Base-by-base conservation (phyloP, 2,797 vertebrate species). In the Rhynchonycteris naso region DNA sequence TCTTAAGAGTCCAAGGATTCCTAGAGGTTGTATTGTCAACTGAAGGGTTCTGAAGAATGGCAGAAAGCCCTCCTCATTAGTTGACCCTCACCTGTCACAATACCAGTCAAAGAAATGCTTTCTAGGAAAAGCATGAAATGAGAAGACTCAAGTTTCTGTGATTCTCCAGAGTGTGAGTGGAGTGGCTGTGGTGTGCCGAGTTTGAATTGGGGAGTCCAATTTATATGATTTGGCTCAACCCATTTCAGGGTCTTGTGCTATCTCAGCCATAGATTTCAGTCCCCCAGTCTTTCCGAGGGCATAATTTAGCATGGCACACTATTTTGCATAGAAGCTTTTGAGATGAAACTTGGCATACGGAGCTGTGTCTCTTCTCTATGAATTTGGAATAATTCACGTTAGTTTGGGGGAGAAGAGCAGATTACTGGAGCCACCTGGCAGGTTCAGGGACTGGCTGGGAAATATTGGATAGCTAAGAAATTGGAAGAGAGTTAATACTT, bases 401-500 rank as follows among this genome's bases (percentile, higher is more conserved):
- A 80, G 22, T 56, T 69, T 89, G 9, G 63, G 76, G 47, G 47
- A 72, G 24, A 78, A 50, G 13, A 74, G n/a, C 4, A 50, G n/a
- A 76, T 38, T 56, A 50, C 63, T 59, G 21, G 11, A 50, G 33
- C 74, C 30, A n/a, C 69, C 16, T 61, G 33, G 15, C 28, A 24
- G 58, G 35, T 54, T 81, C 33, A 82, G 66, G 54, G 38, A 78
- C 65, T 85, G 54, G 7, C 28, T 74, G 22, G 47, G 71, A 88
- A 92, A 89, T 88, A 38, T 2, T 92, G 19, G 52, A 61, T 86
- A 56, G 38, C n/a, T 21, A 50, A 83, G 71, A 85, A 35, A 30
- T 76, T 92, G 26, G 43, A 80, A 85, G 85, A 89, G 65, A 24
- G 19, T 84, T 75, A 38, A 35, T 66, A 79, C 52, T 90, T 91